Conservation (phyloP, 1,140 invertebrate species). For the Cotesia vestalis region DNA sequence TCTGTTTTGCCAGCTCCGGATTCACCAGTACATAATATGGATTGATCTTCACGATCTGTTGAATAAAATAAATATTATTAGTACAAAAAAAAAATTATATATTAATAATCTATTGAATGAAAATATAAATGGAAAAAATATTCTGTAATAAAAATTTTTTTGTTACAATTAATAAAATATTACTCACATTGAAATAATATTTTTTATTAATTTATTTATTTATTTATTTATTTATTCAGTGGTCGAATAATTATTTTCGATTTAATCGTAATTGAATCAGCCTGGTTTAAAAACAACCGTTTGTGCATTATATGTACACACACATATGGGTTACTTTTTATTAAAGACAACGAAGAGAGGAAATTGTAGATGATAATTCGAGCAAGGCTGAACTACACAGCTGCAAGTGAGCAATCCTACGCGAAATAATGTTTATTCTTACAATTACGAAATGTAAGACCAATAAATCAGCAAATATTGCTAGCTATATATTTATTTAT, state of each 20-base stretch:
- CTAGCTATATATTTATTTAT: neutral
- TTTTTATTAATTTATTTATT: too few species aligned
- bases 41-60: slow-evolving; percentile 98
- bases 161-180: too few species aligned
- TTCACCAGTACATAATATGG: slow-evolving; percentile 99
- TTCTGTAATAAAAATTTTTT: too few species aligned
- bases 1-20: slow-evolving; percentile 99
- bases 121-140: too few species aligned
- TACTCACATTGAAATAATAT: too few species aligned
- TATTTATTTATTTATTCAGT: neutral
- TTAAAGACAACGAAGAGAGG: slow-evolving; percentile 1
- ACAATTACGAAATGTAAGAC: slow-evolving; percentile 13
- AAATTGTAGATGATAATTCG: slow-evolving; percentile 17
- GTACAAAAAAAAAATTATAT: too few species aligned
- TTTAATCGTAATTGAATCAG: neutral
- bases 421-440: slow-evolving; percentile 28
- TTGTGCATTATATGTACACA: neutral
- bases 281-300: neutral
- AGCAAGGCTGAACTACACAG: slow-evolving; percentile 21
- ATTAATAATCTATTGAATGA: neutral
- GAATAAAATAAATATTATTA: slow-evolving; percentile 42
- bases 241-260: slow-evolving; percentile 2
- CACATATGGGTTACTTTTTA: neutral
- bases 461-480: neutral
- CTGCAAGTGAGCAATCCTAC: slow-evolving; percentile 19